These are phyloP conservation scores for Varanus komodoensis DNA, from an alignment of 2,113 vertebrate genomes.

Conservation along the genomic window DNA sequence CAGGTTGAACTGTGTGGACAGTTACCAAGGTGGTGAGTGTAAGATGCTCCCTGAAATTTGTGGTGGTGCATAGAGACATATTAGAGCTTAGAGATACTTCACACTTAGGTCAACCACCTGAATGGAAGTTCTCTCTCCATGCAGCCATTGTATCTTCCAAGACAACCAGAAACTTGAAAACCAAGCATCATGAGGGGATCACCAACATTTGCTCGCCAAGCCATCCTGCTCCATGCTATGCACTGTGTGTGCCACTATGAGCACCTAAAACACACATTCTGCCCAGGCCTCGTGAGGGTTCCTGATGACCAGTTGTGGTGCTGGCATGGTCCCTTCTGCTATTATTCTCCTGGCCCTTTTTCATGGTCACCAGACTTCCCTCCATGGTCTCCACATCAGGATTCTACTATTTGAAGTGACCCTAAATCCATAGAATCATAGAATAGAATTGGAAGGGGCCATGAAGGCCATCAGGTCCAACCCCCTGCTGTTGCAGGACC, in stretches of 20 bases:
- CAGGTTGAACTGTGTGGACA: not conserved
- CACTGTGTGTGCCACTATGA: slow-evolving; percentile 53
- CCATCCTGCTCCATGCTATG: slow-evolving; percentile 78
- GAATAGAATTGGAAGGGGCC: too few relatives aligned
- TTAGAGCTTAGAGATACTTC: not conserved
- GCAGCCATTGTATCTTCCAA: slow-evolving; percentile 89
- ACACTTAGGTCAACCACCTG: slow-evolving; percentile 77
- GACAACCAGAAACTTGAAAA: slow-evolving; percentile 88
- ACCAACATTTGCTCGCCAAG: slow-evolving; percentile 88
- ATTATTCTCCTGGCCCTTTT: not conserved
- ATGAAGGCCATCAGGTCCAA: too few relatives aligned
- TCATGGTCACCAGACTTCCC: not conserved
- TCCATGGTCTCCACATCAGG: not conserved
- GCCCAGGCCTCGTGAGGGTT: slow-evolving; percentile 73
- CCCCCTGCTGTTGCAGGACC: too few relatives aligned
- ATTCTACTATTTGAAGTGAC: not conserved
- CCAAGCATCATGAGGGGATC: slow-evolving; percentile 94
- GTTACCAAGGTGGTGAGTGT: not conserved
- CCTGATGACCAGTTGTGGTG: slow-evolving; percentile 28
- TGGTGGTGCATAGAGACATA: not conserved
- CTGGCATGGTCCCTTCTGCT: not conserved
- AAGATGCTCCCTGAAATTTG: not conserved
- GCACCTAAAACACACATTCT: slow-evolving; percentile 62
- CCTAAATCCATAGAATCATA: not conserved
- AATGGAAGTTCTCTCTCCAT: slow-evolving; percentile 92